Percentiles rank a stretch among this genome's conserved stretches.
These are phyloP conservation scores for Dromas ardeola DNA, from an alignment of 2,113 vertebrate genomes.

Conservation along the genomic window DNA sequence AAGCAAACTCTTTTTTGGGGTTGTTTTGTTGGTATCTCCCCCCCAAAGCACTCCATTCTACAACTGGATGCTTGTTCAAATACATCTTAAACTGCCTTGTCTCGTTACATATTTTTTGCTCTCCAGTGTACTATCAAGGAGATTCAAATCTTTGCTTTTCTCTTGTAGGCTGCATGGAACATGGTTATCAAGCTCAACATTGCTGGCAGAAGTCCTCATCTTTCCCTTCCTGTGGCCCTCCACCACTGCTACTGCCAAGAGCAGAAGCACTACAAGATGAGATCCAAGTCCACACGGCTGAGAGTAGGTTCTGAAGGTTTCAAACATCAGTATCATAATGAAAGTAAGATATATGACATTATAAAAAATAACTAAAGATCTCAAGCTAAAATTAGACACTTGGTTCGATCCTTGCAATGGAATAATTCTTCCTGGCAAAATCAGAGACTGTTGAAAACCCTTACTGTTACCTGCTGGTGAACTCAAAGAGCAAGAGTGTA, in stretches of 20 bases:
- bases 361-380: neutral
- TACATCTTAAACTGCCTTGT: neutral
- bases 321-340: neutral
- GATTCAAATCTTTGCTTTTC: neutral
- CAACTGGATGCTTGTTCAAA: neutral
- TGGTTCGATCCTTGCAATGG: neutral
- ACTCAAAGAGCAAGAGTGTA: neutral
- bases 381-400: neutral
- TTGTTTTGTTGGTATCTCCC: no score
- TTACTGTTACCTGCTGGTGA: neutral
- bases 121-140: neutral
- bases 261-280: neutral
- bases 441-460: neutral
- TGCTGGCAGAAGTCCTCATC: neutral
- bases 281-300: neutral
- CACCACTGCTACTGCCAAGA: neutral
- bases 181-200: neutral
- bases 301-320: neutral
- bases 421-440: neutral
- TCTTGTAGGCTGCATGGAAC: neutral
- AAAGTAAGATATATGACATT: neutral
- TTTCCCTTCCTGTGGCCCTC: neutral
- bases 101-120: neutral
- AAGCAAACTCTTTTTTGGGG: neutral
- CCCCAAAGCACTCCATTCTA: neutral